Percentiles rank a stretch among this genome's conserved stretches.
These are phyloP conservation scores for Micoletzkya japonica DNA, from an alignment of 2,888 invertebrate species.

Conservation along the genomic window DNA sequence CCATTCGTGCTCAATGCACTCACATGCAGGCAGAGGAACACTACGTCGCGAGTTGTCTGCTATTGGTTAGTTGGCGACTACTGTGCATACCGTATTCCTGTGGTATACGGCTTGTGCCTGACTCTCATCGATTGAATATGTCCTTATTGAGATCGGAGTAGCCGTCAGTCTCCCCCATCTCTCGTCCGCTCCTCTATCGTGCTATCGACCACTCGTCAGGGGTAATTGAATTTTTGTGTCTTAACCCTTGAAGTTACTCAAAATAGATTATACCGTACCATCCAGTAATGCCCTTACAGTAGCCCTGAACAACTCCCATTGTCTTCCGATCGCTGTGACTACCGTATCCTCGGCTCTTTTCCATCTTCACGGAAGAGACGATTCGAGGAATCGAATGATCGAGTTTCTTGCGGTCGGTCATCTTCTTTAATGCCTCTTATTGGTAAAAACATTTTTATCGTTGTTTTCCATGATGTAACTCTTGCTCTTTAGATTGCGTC, in stretches of 20 bases:
- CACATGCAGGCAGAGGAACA: slow-evolving; percentile 50
- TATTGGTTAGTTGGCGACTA: slow-evolving; percentile 80
- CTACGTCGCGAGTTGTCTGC: slow-evolving; percentile 78
- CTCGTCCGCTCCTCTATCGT: slow-evolving; percentile 13
- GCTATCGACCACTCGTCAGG: slow-evolving; percentile 60
- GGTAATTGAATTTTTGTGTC: background rate
- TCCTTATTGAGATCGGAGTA: slow-evolving; percentile 8
- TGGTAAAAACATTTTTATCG: background rate
- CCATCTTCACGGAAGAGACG: slow-evolving; percentile 90
- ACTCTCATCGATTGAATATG: slow-evolving; percentile 12
- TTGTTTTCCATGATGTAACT: background rate
- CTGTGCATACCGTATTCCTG: no score
- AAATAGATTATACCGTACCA: background rate
- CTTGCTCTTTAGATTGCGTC: slow-evolving; percentile 77
- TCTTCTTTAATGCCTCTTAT: background rate
- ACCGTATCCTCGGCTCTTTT: slow-evolving; percentile 94
- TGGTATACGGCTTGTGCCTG: background rate
- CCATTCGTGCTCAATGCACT: slow-evolving; percentile 77
- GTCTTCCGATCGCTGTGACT: slow-evolving; percentile 93
- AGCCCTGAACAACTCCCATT: slow-evolving; percentile 92
- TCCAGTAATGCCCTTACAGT: background rate
- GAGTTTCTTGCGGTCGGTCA: slow-evolving; percentile 77
- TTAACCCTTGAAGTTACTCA: background rate
- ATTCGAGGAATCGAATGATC: slow-evolving; percentile 95
- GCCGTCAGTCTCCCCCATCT: slow-evolving; percentile 26